Evolutionary conservation across 2,888 invertebrate genomes (phyloP), one percentile per base, ranked within the genome.

Genomic region (Mesochorus sp.): DNA sequence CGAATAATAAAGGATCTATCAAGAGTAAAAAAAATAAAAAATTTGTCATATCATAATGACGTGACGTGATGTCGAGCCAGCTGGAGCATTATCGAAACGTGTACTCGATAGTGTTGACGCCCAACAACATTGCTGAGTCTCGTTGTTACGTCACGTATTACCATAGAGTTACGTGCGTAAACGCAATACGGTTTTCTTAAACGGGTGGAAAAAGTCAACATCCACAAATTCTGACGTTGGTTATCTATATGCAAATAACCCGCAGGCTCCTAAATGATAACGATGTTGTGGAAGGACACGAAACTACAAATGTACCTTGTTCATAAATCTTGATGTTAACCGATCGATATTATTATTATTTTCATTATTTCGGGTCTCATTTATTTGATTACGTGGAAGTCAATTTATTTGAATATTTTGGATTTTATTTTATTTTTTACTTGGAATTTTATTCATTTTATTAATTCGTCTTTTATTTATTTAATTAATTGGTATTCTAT

Each of bases 221-320:
- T 61, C 59, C 80, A 79, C 59, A 34, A 59, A 53, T 61, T 47
- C 67, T 53, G 70, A 77, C 59, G 80, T 83, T 73, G 75, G 76
- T 83, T 86, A 86, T 86, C 84, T 86, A n/a, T 49, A 86, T 86
- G 86, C 85, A 86, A 86, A 86, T 86, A 83, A 70, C 71, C 61
- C 37, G 26, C 24, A 24, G 68, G 44, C 34, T 39, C 62, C 62
- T 57, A 57, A 75, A 75, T 70, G 28, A 47, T 62, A 62, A 47
- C 21, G 47, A 51, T 37, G 42, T 14, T 10, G 12, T n/a, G 14
- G 21, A 57, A 39, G 37, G n/a, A 21, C 21, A 12, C 14, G 3
- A n/a, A n/a, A n/a, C n/a, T n/a, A n/a, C 42, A 42, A 5, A 42
- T 3, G 3, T 4, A 17, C 3, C 42, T 42, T 42, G 14, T 42